These are phyloP conservation scores for Petrocephalus schoutedeni DNA, from an alignment of 2,797 vertebrate genomes.

Conservation along the genomic window DNA sequence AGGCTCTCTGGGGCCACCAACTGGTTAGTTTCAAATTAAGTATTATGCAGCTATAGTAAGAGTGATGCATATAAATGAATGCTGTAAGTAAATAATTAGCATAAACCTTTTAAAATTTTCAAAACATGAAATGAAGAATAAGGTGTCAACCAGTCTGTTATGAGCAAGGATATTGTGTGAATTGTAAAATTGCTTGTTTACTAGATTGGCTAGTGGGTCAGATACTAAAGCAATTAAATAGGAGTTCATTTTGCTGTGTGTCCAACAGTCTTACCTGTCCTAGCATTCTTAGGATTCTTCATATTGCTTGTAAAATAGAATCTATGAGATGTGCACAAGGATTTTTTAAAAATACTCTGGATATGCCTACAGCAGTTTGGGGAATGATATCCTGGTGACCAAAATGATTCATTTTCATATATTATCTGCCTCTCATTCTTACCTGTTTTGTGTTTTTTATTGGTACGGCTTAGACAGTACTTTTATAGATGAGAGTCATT, in stretches of 20 bases:
- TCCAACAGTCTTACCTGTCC: neutral
- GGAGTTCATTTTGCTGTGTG: neutral
- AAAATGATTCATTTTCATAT: neutral
- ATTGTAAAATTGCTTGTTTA: neutral
- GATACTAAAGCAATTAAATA: neutral
- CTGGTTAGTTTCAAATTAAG: neutral
- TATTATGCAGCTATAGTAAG: neutral
- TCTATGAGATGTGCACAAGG: neutral
- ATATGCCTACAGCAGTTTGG: neutral
- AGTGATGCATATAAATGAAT: neutral
- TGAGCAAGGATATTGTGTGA: neutral
- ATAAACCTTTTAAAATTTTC: neutral
- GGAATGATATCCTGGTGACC: neutral
- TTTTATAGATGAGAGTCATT: neutral
- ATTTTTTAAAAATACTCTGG: neutral
- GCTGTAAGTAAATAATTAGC: neutral
- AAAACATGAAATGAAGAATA: neutral
- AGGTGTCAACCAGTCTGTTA: neutral
- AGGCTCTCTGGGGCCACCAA: conserved; percentile 4
- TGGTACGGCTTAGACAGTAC: neutral
- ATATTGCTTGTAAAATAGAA: neutral
- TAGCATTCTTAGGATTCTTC: neutral
- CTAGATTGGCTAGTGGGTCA: neutral
- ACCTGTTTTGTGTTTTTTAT: neutral
- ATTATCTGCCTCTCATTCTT: neutral